phyloP scores from a whole-genome alignment of 2,797 vertebrate genomes.

The Poeciliopsis infans region DNA sequence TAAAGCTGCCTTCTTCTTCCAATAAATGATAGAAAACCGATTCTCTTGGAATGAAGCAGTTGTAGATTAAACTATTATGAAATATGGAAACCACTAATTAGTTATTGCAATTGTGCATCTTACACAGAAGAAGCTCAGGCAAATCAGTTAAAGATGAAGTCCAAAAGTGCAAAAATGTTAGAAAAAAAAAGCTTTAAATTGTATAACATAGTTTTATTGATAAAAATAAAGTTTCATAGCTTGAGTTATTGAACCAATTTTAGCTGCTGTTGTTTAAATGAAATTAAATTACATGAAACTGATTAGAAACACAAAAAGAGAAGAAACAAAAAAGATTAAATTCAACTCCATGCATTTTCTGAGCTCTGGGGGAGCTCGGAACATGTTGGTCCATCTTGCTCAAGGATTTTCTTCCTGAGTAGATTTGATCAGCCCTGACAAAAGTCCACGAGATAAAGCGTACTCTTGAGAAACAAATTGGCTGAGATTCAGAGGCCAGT shows the following conservation, averaged over 20 bases:
- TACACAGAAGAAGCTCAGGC: background rate
- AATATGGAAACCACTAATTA: conserved; percentile 9
- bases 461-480: conserved; percentile 54
- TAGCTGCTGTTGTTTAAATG: background rate
- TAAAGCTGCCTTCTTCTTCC: background rate
- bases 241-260: background rate
- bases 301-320: background rate
- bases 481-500: conserved; percentile 43
- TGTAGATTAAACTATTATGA: conserved; percentile 1
- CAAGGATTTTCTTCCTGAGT: background rate
- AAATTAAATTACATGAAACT: background rate
- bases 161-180: background rate
- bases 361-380: background rate
- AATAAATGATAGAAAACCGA: background rate
- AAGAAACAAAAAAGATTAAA: background rate
- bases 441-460: conserved; percentile 44
- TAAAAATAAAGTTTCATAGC: background rate
- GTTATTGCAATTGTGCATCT: background rate
- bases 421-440: conserved; percentile 38
- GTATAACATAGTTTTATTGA: background rate
- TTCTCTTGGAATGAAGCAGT: conserved; percentile 6
- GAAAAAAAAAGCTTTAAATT: background rate
- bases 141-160: background rate
- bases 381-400: background rate
- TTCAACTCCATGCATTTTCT: background rate